Base-by-base conservation (phyloP, 2,888 invertebrate genomes). In the Sinohyriopsis cumingii region DNA sequence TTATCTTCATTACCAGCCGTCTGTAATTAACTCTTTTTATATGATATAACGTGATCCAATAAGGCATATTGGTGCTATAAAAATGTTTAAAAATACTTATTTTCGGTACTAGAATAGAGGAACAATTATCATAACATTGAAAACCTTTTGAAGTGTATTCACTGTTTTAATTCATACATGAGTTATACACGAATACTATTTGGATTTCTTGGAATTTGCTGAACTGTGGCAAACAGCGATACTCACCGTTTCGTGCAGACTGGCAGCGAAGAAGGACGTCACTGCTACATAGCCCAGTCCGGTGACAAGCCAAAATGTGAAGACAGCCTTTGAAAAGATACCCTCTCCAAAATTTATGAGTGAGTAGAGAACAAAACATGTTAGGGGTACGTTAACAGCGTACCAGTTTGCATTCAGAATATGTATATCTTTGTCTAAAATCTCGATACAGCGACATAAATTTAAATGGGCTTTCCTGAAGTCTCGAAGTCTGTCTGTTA, bases 361-460 rank as follows among this genome's bases (percentile, higher is more conserved):
- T 18, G 59, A 59, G 53, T 68, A 68, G 33, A 68, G 54, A 20
- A 68, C 55, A 60, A 68, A 72, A 55, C 72, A 72, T 0, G 65
- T 62, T 5, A 68, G 25, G 18, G 68, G 65, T 1, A 72, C 62
- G 24, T 65, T 72, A 25, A 68, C 63, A 45, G 22, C 19, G 45
- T 54, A 72, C 57, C 54, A 53, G 20, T 65, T 68, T 18, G 65
- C 62, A 45, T 60, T 67, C 24, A 72, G 19, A 24, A 59, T 65
- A 55, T 65, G 45, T 25, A 68, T 55, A 56, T 72, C 72, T 53
- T 68, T 63, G n/a, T 72, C 72, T 59, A 72, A 33, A 22, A 65
- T 54, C 5, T 62, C 65, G 3, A 72, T 25, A 57, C 57, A 55
- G 64, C 65, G 65, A n/a, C 68, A 68, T 15, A 72, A 24, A 28